Conservation (phyloP, 2,797 vertebrate species). For the Anisognathus igniventris region DNA sequence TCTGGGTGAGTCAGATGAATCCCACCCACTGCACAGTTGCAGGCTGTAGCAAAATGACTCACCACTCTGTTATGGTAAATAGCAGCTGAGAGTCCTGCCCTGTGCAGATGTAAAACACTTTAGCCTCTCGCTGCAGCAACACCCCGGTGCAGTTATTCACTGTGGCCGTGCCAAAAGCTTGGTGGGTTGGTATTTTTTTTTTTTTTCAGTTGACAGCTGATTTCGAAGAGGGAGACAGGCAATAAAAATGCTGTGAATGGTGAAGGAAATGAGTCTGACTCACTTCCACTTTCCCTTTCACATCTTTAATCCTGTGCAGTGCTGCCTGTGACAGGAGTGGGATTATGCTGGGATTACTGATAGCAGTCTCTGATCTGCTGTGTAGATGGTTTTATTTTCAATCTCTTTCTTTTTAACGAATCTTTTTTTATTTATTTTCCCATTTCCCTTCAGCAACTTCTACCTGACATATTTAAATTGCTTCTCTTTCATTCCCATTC, state of each 20-base stretch:
- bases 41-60: neutral
- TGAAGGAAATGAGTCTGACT: constrained; percentile 56
- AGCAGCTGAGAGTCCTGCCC: neutral
- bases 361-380: neutral
- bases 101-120: neutral
- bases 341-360: constrained; percentile 35
- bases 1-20: neutral
- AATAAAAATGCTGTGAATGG: constrained; percentile 37
- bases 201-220: constrained; percentile 18
- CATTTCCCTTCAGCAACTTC: neutral
- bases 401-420: neutral
- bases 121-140: neutral
- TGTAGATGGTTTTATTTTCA: constrained; percentile 16
- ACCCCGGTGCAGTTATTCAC: neutral
- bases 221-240: neutral
- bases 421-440: constrained; percentile 16
- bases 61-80: neutral
- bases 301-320: constrained; percentile 18
- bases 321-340: constrained; percentile 4
- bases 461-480: neutral
- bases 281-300: constrained; percentile 53
- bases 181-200: neutral
- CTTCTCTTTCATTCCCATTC: neutral
- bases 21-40: neutral
- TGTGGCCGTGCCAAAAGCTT: neutral